phyloP scores from a whole-genome alignment of 2,888 invertebrate genomes.

The Euplexia lucipara region DNA sequence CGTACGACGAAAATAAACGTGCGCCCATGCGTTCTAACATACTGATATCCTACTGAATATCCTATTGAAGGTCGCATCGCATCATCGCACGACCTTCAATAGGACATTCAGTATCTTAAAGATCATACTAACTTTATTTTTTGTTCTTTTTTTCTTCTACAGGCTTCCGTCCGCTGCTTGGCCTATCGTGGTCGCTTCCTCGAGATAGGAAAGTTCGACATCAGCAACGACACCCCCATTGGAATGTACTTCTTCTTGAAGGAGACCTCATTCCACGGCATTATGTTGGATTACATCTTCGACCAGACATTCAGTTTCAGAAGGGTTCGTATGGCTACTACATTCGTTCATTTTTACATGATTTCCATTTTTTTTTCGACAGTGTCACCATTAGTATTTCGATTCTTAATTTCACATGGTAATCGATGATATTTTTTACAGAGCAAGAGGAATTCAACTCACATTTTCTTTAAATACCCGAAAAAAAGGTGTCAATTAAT shows the following conservation, averaged over 20 bases:
- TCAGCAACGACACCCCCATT: slow-evolving; percentile 92
- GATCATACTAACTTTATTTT: neutral
- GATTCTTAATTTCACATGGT: too few relatives aligned
- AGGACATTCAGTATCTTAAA: neutral
- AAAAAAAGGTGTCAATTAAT: too few relatives aligned
- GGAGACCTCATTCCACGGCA: slow-evolving; percentile 90
- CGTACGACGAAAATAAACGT: too few relatives aligned
- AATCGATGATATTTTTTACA: too few relatives aligned
- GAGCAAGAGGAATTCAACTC: too few relatives aligned
- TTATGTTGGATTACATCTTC: slow-evolving; percentile 89
- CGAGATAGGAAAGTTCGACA: slow-evolving; percentile 95
- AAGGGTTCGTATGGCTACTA: slow-evolving; percentile 72
- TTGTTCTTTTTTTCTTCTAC: neutral
- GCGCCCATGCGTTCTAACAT: too few relatives aligned
- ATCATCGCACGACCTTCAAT: too few relatives aligned
- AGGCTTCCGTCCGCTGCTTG: slow-evolving; percentile 90
- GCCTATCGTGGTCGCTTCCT: slow-evolving; percentile 93
- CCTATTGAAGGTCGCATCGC: too few relatives aligned
- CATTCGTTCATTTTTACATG: neutral
- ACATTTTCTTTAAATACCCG: too few relatives aligned
- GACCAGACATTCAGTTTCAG: slow-evolving; percentile 82
- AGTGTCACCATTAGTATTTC: too few relatives aligned
- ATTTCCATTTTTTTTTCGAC: neutral
- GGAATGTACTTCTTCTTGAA: slow-evolving; percentile 93
- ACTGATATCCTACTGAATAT: too few relatives aligned